These are phyloP conservation scores for Fragum sueziense DNA, from an alignment of 2,888 invertebrate genomes.

Conservation along the genomic window DNA sequence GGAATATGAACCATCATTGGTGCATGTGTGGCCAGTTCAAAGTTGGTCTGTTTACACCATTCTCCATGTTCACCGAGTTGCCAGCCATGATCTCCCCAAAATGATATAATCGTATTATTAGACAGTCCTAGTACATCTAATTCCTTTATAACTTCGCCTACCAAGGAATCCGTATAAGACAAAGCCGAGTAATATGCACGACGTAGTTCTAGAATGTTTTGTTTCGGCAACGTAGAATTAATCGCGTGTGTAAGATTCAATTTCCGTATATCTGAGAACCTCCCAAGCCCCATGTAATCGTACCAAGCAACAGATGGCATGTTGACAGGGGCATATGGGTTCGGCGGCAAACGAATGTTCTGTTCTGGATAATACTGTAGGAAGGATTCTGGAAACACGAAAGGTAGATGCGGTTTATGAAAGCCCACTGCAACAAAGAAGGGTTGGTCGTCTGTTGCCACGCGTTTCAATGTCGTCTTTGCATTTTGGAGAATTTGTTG, in stretches of 20 bases:
- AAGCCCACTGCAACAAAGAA: conserved; percentile 93
- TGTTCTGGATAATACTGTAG: conserved; percentile 84
- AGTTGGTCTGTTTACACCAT: conserved; percentile 72
- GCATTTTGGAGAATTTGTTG: conserved; percentile 88
- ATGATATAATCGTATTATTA: conserved; percentile 66
- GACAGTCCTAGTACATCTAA: conserved; percentile 57
- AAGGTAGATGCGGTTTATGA: conserved; percentile 95
- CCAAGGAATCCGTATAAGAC: conserved; percentile 60
- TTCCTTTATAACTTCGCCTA: conserved; percentile 59
- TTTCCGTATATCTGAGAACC: conserved; percentile 59
- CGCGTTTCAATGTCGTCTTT: conserved; percentile 84
- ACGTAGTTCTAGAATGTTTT: conserved; percentile 53
- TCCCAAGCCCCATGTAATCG: conserved; percentile 59
- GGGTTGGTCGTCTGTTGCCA: conserved; percentile 83
- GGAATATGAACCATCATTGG: conserved; percentile 73
- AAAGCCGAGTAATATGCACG: conserved; percentile 66
- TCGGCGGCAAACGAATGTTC: conserved; percentile 60
- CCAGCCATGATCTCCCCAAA: conserved; percentile 72
- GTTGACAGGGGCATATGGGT: conserved; percentile 65
- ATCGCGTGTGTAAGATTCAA: conserved; percentile 61
- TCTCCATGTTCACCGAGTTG: conserved; percentile 73
- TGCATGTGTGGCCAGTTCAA: conserved; percentile 70
- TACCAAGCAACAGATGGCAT: conserved; percentile 71
- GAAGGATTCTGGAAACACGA: conserved; percentile 90
- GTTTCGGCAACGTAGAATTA: conserved; percentile 68